Evolutionary conservation across 2,888 invertebrate species (phyloP), one percentile per base, ranked within the genome.

Genomic region (Hydraecia micacea): DNA sequence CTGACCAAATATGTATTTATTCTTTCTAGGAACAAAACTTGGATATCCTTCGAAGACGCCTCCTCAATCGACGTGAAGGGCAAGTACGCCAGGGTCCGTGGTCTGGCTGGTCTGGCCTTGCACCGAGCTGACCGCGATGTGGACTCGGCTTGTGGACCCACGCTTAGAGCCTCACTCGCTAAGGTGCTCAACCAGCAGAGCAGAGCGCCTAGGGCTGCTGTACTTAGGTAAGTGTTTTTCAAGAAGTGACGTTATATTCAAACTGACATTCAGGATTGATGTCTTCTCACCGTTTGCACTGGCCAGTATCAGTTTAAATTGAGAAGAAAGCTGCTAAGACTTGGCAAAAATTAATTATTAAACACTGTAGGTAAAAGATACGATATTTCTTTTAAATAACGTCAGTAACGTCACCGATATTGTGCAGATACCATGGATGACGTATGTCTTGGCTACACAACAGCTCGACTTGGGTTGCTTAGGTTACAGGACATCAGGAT

Each of bases 21-120:
- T 28, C 8, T 60, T 63, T 76, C 62, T 25, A 98, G 97, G 91
- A 97, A 97, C 90, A 97, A 97, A 71, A 97, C 97, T 28, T 98
- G 98, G 98, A 97, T 98, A 73, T 97, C 98, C 8, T 98, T 98
- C 91, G 98, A 98, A 90, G 98, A 98, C 91, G 94, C 97, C 0
- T 97, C 97, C 32, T 98, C 98, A 69, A 97, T 98, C 32, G 97
- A 98, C 89, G 98, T 98, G 86, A 98, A 98, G 96, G 98, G 98
- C 21, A 98, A 98, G 93, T 98, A 98, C 93, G 97, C 97, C 0
- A 93, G 98, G 49, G 97, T 98, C 21, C 97, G 98, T 1, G 98
- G 98, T 6, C 93, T 98, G 18, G 98, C 98, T 0, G 98, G 98
- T 1, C 92, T 98, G 39, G 98, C 98, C 0, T 93, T 98, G 70